Evolutionary conservation across 2,888 invertebrate species (phyloP).

Genomic region (Cyclophora albipunctata): DNA sequence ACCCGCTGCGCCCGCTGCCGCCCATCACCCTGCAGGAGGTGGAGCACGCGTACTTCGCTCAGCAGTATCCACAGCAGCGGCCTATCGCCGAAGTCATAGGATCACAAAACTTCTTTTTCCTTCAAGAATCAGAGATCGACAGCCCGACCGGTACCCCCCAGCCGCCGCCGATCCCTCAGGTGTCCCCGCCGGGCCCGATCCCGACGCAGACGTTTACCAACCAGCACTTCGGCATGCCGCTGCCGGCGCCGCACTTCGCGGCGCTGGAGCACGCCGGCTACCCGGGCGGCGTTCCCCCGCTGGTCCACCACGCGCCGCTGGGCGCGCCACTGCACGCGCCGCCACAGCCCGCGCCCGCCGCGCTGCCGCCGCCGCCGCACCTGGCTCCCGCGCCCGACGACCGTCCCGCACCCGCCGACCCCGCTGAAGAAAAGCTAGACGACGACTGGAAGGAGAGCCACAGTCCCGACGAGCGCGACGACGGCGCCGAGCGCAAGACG

Average conservation of each 20-base stretch:
- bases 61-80: conserved; percentile 72
- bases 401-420: conserved; percentile 28
- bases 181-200: conserved; percentile 69
- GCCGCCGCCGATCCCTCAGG: conserved; percentile 58
- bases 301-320: conserved; percentile 51
- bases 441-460: conserved; percentile 49
- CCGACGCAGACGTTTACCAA: conserved; percentile 91
- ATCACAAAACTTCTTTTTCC: conserved; percentile 84
- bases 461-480: conserved; percentile 54
- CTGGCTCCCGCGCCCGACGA: conserved; percentile 13
- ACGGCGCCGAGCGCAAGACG: conserved; percentile 44
- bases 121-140: conserved; percentile 94
- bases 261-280: conserved; percentile 52
- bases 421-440: conserved; percentile 38
- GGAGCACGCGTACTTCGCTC: conserved; percentile 78
- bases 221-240: conserved; percentile 80
- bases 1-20: conserved; percentile 72
- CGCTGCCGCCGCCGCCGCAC: conserved; percentile 16
- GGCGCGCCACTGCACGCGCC: conserved; percentile 41
- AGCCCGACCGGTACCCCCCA: conserved; percentile 78
- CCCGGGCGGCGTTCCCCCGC: conserved; percentile 64
- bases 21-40: conserved; percentile 77
- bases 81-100: conserved; percentile 86
- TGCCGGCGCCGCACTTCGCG: conserved; percentile 65
- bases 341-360: conserved; percentile 17